These are phyloP conservation scores for Epizoanthus ramosus DNA, from an alignment of 92 coral and sea anemone species.

Conservation along the genomic window DNA sequence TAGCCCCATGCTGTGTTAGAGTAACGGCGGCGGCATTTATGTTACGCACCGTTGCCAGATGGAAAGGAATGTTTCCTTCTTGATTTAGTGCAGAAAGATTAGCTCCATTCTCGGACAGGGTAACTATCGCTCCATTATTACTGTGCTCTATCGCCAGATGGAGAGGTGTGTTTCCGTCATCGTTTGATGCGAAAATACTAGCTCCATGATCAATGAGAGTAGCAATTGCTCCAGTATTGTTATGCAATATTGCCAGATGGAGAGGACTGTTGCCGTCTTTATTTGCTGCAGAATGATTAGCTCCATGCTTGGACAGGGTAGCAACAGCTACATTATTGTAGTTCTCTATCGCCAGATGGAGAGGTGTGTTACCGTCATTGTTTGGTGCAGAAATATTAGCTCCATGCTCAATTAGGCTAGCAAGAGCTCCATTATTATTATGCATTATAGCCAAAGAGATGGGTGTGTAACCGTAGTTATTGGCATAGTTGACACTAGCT, in stretches of 20 bases:
- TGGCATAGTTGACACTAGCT: not conserved
- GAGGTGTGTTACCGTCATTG: not conserved
- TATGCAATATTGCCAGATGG: no score
- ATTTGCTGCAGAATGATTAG: no score
- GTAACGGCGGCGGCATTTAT: not conserved
- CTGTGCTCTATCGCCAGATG: not conserved
- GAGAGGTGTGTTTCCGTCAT: not conserved
- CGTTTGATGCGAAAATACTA: not conserved
- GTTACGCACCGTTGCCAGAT: not conserved
- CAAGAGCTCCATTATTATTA: no score
- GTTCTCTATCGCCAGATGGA: not conserved
- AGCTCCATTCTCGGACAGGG: not conserved
- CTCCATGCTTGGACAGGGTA: no score
- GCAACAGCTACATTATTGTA: no score
- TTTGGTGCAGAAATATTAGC: not conserved
- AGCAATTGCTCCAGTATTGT: no score
- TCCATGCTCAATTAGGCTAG: not conserved
- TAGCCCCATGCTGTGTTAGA: not conserved
- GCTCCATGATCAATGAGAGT: not conserved
- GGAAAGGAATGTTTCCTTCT: conserved; percentile 2
- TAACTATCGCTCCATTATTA: not conserved
- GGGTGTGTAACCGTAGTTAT: not conserved
- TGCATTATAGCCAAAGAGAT: no score
- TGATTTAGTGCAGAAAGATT: not conserved
- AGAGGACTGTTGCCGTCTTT: no score